phyloP scores from a whole-genome alignment of 2,113 vertebrate species.

The Serinus canaria region DNA sequence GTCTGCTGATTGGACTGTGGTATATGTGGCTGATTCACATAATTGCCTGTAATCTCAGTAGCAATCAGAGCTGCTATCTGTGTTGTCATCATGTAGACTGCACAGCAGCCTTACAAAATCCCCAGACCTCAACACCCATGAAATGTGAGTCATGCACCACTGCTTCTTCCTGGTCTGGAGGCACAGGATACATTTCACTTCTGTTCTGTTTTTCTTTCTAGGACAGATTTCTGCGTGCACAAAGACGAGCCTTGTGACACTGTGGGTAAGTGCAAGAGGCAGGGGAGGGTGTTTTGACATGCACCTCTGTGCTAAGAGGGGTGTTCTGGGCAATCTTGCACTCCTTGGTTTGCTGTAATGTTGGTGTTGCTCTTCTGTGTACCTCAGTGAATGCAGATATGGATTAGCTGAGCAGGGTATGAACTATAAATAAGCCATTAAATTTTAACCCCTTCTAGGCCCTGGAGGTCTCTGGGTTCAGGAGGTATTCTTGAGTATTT shows the following conservation, averaged over 20 bases:
- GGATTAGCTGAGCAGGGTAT: not conserved
- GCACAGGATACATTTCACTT: constrained; percentile 17
- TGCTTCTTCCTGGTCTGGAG: not conserved
- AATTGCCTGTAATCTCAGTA: not conserved
- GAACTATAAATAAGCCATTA: not conserved
- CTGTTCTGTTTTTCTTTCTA: constrained; percentile 72
- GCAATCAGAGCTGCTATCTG: not conserved
- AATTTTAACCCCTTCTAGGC: not conserved
- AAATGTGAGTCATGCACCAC: not conserved
- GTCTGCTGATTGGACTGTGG: not conserved
- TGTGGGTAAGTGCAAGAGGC: constrained; percentile 85
- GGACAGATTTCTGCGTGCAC: constrained; percentile 98
- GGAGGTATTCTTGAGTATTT: not conserved
- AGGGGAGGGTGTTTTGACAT: not conserved
- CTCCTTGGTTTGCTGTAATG: not conserved
- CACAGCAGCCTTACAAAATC: not conserved
- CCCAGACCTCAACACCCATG: not conserved
- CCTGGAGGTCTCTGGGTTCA: not conserved
- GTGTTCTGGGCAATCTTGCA: not conserved
- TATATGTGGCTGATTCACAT: not conserved
- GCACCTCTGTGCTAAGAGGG: not conserved
- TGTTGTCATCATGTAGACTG: not conserved
- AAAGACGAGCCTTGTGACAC: constrained; percentile 98
- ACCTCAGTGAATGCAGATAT: not conserved
- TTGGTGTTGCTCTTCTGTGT: not conserved